These are phyloP conservation scores for Pteronotus mesoamericanus DNA, from an alignment of 2,797 vertebrate genomes.

Conservation along the genomic window DNA sequence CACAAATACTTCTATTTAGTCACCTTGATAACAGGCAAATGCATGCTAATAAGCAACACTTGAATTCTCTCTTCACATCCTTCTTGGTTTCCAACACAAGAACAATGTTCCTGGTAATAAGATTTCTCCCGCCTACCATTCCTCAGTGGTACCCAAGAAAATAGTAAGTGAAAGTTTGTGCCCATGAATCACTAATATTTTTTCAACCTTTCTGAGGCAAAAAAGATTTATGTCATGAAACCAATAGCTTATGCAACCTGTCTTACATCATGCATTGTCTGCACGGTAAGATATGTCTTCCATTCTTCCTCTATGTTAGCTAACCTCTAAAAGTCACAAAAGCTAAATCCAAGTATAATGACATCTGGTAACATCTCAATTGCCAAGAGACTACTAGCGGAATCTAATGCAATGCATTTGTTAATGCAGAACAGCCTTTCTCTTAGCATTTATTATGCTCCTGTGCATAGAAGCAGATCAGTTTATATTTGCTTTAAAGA, in stretches of 20 bases:
- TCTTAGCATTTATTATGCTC: constrained; percentile 49
- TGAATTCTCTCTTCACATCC: constrained; percentile 21
- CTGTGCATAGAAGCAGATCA: constrained; percentile 56
- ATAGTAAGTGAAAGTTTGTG: constrained; percentile 77
- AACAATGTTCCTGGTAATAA: constrained; percentile 64
- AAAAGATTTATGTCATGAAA: constrained; percentile 76
- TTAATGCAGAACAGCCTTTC: constrained; percentile 66
- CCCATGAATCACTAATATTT: constrained; percentile 75
- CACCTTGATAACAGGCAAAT: constrained; percentile 51
- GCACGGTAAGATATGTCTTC: constrained; percentile 68
- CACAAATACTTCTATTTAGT: constrained; percentile 12
- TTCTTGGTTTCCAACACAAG: constrained; percentile 44
- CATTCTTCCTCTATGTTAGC: constrained; percentile 63
- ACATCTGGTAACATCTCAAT: constrained; percentile 61
- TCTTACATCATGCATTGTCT: constrained; percentile 61
- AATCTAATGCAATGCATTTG: constrained; percentile 67
- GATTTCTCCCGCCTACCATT: constrained; percentile 59
- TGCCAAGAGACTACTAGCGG: constrained; percentile 57
- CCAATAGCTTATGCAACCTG: constrained; percentile 56
- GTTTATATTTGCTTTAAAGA: constrained; percentile 65
- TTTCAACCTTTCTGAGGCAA: constrained; percentile 69
- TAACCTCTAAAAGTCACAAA: constrained; percentile 76
- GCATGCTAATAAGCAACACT: constrained; percentile 28
- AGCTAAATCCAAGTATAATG: constrained; percentile 74
- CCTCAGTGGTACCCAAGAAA: constrained; percentile 65